Base-by-base conservation (phyloP, 2,888 invertebrate genomes). In the Auanema freiburgensis region DNA sequence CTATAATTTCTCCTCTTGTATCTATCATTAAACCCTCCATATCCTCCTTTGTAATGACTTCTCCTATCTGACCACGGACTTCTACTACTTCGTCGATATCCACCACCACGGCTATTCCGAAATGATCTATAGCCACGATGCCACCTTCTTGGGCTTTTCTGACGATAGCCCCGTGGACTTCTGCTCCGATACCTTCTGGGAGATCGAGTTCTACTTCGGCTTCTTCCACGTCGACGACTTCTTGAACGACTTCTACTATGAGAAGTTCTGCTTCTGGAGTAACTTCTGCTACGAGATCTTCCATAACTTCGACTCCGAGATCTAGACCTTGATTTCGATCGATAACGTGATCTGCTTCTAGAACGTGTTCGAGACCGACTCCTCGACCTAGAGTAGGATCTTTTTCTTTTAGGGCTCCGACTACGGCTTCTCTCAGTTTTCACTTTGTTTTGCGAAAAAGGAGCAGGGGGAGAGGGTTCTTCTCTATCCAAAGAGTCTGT, bases 131-230 rank as follows among this genome's bases (percentile, higher is more conserved):
- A 33, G 8, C 33, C 33, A 5, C 33, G 33, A 8, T 33, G 33
- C 24, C 51, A 50, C 24, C 23, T 42, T 16, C n/a, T 8, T 6
- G 18, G 21, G 40, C 21, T n/a, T 14, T 42, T 41, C 6, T 23
- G 14, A 11, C 40, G 16, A 3, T 55, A 42, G 5, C 56, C 43
- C 4, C 33, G 33, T 5, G 33, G 33, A 33, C 33, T 33, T 33
- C 33, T 33, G 33, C 33, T 33, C 3, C 33, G 33, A 33, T 33
- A 33, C 8, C 33, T 33, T 33, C 33, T 33, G 33, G 33, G 33
- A 21, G 56, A 55, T 3, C 56, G 40, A 41, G 40, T 55, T 41
- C 56, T 40, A 23, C 42, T 55, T 41, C 56, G 25, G 11, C 43
- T 23, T 41, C 21, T n/a, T 16, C 56, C 23, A 18, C 41, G 56